A percentile compares a stretch with the other conserved stretches of the same genome.
These are phyloP conservation scores for Lypha dubia DNA, from an alignment of 2,888 invertebrate genomes.

Conservation along the genomic window DNA sequence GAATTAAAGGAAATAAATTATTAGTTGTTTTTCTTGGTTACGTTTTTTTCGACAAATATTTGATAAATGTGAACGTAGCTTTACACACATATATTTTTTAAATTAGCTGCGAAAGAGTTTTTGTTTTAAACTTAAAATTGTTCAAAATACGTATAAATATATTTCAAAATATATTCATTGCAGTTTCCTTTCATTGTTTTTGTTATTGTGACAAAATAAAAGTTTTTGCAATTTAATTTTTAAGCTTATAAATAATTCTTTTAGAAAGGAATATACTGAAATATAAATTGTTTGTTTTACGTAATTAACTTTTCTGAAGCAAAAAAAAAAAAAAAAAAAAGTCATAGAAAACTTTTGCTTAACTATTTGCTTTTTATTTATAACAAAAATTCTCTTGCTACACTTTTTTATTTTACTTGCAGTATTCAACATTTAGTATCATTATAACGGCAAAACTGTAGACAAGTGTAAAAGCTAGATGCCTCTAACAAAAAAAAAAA, in stretches of 20 bases:
- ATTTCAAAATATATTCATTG: constrained; percentile 56
- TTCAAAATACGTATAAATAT: constrained; percentile 25
- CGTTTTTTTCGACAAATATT: too few species aligned
- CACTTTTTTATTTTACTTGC: constrained; percentile 25
- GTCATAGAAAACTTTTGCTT: constrained; percentile 52
- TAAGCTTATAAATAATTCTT: constrained; percentile 67
- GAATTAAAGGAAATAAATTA: too few species aligned
- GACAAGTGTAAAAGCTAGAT: constrained; percentile 48
- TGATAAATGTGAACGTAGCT: too few species aligned
- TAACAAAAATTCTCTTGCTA: constrained; percentile 30
- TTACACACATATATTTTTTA: constrained; percentile 19
- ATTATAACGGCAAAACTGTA: constrained; percentile 47
- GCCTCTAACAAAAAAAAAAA: constrained; percentile 36
- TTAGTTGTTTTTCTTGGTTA: too few species aligned
- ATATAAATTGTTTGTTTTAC: constrained; percentile 57
- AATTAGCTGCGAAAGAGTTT: constrained; percentile 48
- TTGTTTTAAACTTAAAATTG: constrained; percentile 36
- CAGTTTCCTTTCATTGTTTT: constrained; percentile 18
- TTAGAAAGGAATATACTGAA: constrained; percentile 42
- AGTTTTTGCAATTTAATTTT: constrained; percentile 65
- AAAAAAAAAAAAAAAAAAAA: constrained; percentile 15
- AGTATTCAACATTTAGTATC: constrained; percentile 40
- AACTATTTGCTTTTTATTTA: constrained; percentile 60
- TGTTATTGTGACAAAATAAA: constrained; percentile 57
- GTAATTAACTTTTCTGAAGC: constrained; percentile 64